A percentile compares a stretch with the other conserved stretches of the same genome.
Evolutionary conservation across 2,113 vertebrate species (phyloP).

Genomic region (Zootoca vivipara): DNA sequence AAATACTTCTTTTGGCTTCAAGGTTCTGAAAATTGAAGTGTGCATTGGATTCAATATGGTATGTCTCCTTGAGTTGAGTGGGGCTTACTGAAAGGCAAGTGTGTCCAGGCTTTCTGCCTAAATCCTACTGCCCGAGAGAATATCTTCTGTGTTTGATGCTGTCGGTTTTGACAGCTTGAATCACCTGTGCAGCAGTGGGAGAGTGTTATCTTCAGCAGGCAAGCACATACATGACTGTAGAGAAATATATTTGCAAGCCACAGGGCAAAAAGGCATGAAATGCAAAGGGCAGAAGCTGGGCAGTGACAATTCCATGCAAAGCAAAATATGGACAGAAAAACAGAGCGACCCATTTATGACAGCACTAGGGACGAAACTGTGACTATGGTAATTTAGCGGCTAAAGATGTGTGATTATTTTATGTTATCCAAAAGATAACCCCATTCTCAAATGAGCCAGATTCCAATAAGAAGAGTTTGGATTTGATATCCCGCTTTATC

Average conservation of each 20-base stretch:
- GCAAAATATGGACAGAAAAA: neutral
- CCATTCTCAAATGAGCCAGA: neutral
- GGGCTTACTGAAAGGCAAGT: neutral
- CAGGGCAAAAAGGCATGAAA: neutral
- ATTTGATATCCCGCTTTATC: no score
- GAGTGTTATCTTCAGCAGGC: neutral
- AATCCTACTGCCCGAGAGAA: no score
- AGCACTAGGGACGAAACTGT: neutral
- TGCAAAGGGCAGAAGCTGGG: neutral
- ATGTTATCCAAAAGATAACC: neutral
- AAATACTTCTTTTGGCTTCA: no score
- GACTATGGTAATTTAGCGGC: neutral
- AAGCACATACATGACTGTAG: neutral
- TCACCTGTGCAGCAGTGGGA: neutral
- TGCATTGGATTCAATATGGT: no score
- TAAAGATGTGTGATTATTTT: neutral
- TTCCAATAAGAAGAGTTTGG: no score
- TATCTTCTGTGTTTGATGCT: neutral
- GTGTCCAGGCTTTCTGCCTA: neutral
- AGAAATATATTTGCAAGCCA: neutral
- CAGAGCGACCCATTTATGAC: neutral
- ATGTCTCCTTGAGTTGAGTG: neutral
- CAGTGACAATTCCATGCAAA: neutral
- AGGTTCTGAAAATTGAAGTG: no score
- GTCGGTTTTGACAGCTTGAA: neutral